A percentile compares a stretch with the other conserved stretches of the same genome.
Evolutionary conservation across 35 echinoderm and acorn worm species (phyloP).

Genomic region (Heliocidaris tuberculata): DNA sequence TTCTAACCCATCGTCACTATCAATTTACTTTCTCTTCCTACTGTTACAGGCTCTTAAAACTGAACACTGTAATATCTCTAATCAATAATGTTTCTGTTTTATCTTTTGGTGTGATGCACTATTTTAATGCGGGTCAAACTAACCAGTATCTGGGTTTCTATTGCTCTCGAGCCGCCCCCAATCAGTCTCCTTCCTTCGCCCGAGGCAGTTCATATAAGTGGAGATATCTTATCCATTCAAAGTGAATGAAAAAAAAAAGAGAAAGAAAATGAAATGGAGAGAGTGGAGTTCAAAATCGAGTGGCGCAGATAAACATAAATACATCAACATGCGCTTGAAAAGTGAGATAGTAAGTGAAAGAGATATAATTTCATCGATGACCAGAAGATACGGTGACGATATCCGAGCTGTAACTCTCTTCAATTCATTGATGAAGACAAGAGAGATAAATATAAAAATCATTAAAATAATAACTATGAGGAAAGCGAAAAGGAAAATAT

Average conservation of each 20-base stretch:
- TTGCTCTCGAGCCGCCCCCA: neutral
- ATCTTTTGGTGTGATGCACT: neutral
- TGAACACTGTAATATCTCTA: neutral
- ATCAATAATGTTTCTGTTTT: neutral
- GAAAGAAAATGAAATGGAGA: neutral
- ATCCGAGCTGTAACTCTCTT: no score
- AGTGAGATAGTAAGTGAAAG: neutral
- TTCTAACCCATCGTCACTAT: no score
- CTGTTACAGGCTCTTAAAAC: neutral
- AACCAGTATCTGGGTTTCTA: neutral
- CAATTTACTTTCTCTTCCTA: neutral
- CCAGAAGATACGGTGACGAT: no score
- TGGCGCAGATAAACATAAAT: neutral
- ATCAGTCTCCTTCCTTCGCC: neutral
- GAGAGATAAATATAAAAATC: no score
- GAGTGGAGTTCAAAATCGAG: neutral
- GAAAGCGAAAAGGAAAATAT: neutral
- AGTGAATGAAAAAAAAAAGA: neutral
- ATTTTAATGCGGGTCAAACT: constrained; percentile 1
- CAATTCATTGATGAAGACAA: no score
- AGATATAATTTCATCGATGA: no score
- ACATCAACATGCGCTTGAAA: neutral
- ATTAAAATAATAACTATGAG: no score
- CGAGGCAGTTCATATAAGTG: neutral
- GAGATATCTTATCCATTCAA: neutral